phyloP scores from a whole-genome alignment of 2,113 vertebrate species.

The mouse (Mus musculus) region DNA sequence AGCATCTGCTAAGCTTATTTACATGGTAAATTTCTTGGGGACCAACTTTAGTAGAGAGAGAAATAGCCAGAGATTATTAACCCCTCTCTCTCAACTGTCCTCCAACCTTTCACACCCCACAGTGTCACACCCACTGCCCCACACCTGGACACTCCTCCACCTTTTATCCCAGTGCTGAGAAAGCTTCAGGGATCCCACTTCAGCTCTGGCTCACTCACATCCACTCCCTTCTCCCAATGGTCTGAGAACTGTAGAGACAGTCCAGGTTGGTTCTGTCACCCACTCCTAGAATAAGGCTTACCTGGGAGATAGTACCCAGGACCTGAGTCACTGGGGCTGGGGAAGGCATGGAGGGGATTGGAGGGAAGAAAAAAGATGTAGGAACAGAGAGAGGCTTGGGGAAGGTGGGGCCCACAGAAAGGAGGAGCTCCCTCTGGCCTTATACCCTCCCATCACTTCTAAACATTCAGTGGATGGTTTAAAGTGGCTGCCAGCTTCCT shows the following conservation, averaged over 20 bases:
- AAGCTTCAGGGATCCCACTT: neutral
- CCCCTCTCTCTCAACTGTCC: neutral
- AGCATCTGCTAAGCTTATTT: neutral
- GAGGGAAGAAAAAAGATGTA: neutral
- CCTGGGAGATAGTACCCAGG: neutral
- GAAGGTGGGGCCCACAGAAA: neutral
- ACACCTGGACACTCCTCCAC: neutral
- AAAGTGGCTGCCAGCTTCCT: neutral
- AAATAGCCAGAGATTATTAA: neutral
- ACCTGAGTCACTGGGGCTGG: rapidly evolving
- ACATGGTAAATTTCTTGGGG: neutral
- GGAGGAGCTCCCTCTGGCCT: neutral
- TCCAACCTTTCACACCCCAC: neutral
- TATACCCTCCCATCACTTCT: neutral
- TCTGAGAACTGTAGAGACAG: neutral
- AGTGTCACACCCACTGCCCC: neutral
- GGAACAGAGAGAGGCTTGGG: rapidly evolving
- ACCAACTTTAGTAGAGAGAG: neutral
- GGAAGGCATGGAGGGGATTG: too few species aligned
- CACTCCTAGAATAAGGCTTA: neutral
- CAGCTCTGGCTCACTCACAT: neutral
- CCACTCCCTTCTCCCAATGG: neutral
- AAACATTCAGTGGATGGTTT: too few species aligned
- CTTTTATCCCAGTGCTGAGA: neutral
- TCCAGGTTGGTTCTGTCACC: neutral